Base-by-base conservation (phyloP, 2,113 vertebrate species). In the Vombatus ursinus region DNA sequence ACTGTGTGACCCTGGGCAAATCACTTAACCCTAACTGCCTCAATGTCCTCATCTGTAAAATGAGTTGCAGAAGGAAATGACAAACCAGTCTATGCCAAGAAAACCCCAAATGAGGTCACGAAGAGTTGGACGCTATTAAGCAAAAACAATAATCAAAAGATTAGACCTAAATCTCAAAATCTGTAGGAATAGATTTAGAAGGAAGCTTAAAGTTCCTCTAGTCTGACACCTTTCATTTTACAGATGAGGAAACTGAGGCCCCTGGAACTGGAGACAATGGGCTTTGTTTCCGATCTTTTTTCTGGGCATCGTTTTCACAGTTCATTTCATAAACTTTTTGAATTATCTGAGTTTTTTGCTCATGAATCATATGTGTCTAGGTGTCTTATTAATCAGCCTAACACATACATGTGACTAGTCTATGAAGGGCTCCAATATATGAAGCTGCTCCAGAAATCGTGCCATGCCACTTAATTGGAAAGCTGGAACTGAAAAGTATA, bases 401-500 rank as follows among this genome's bases (percentile, higher is more conserved):
- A 44, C 92, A 89, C 37, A 93, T 47, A 95, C 90, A 90, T 54
- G n/a, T 44, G 91, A 91, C 23, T 49, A 77, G 93, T 95, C 94
- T n/a, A 57, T 94, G 48, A 94, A 97, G 96, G 92, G 84, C 91
- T 23, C 61, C 91, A 68, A 6, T 53, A 94, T 68, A 44, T 90
- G 28, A 95, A 51, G 11, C 48, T 49, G 50, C 93, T 92, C 50
- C 95, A 91, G 90, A 93, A 93, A 89, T 19, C 28, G 24, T 48
- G 47, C 68, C 90, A 91, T 84, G 84, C 92, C 95, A 84, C 91
- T 92, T 92, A 77, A 54, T 52, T 93, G 52, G 37, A 50, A 90
- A 92, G 49, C 93, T 96, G 24, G 92, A 96, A 95, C n/a, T 92
- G 93, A 19, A 94, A 90, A 92, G 22, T 53, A 68, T 96, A 68